Base-by-base conservation (phyloP, 2,797 vertebrate genomes). In the Limosa lapponica region DNA sequence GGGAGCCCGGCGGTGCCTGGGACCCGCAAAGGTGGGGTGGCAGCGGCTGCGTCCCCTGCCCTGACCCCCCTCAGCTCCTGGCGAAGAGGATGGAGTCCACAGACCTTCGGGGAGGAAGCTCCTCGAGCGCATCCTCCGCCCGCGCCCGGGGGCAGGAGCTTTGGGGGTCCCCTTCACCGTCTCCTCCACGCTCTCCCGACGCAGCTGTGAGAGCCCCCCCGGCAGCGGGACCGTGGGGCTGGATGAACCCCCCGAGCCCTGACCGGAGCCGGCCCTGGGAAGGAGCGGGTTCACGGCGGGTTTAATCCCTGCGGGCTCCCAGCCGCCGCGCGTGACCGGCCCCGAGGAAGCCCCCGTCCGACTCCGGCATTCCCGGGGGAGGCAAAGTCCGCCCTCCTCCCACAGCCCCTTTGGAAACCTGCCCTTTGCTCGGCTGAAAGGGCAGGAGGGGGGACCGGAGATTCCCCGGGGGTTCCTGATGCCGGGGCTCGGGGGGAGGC, bases 311-410 rank as follows among this genome's bases (percentile, higher is more conserved):
- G 37, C n/a, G 3, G 77, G 87, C 59, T 57, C 14, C 46, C 7
- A 41, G 84, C 84, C 0, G 3, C 0, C 6, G 92, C 75, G 78
- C 92, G 80, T 82, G 71, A 94, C 77, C 4, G 1, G 30, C 18
- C 43, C 10, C 13, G 8, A 70, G 89, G 89, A 90, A 91, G 83
- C 65, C 86, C 82, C 48, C 43, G 2, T 41, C 88, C 13, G 5
- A n/a, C 62, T 37, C 24, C 1, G 0, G 87, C 88, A 86, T 95
- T 95, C 87, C 87, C 78, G 54, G 9, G 55, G 58, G 39, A 91
- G 86, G 46, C 95, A 95, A 97, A 96, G 96, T 95, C 93, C 95
- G 0, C 79, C 64, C 24, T 17, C 52, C 61, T 55, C n/a, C 43
- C 1, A 2, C 9, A 64, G 87, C 7, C 55, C 55, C 2, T 94